Evolutionary conservation across 30 jellyfish, hydroid and myxozoan genomes (phyloP).

Genomic region (Aurelia aurita complex sp. Pacific): DNA sequence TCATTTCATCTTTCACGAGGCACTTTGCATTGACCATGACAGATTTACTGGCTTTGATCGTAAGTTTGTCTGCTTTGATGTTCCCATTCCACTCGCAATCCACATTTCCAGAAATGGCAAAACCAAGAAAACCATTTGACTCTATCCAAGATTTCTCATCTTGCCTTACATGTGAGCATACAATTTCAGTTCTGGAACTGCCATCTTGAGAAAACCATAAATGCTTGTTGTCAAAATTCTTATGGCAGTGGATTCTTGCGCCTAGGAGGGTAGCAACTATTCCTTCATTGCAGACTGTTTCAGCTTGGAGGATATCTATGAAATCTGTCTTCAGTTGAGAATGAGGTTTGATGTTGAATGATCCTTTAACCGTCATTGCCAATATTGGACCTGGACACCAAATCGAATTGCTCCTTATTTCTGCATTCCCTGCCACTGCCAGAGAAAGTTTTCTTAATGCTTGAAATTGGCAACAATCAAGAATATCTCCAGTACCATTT

Average conservation of each 20-base stretch:
- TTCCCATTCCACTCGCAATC: not conserved
- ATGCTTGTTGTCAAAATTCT: not conserved
- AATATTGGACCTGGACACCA: constrained; percentile 5
- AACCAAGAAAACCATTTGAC: not conserved
- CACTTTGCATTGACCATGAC: not conserved
- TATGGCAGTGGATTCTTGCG: not conserved
- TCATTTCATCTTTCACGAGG: not conserved
- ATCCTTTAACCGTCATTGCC: not conserved
- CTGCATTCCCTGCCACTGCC: not conserved
- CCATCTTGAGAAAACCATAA: not conserved
- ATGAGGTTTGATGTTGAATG: not conserved
- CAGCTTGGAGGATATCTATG: not conserved
- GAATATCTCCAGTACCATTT: not conserved
- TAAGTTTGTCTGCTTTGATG: not conserved
- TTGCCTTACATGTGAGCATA: not conserved
- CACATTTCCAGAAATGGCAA: not conserved
- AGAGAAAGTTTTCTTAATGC: not conserved
- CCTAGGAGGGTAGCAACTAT: not conserved
- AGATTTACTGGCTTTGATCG: not conserved
- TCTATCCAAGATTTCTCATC: not conserved
- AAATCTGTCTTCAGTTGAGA: not conserved
- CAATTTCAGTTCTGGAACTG: constrained; percentile 1
- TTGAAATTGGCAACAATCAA: constrained; percentile 2
- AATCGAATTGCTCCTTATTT: not conserved
- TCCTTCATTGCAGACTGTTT: not conserved